Percentiles rank a stretch among this genome's conserved stretches.
These are phyloP conservation scores for Montipora capricornis DNA, from an alignment of 64 coral and sea anemone species.

Conservation along the genomic window DNA sequence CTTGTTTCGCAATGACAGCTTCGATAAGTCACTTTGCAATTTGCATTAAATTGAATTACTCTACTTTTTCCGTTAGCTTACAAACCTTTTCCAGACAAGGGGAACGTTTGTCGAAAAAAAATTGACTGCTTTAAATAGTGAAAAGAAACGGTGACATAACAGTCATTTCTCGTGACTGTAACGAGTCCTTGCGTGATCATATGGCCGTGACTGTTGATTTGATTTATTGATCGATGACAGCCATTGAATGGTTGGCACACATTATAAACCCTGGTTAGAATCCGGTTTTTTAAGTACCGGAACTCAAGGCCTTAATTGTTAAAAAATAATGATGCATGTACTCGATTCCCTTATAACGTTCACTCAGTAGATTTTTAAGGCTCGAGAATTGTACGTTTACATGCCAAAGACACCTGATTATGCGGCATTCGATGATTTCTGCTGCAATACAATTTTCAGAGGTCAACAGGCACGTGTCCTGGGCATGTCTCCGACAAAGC, in stretches of 20 bases:
- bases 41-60: too few species aligned
- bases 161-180: not conserved
- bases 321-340: too few species aligned
- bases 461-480: not conserved
- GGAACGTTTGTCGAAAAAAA: not conserved
- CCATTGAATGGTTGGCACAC: constrained; percentile 2
- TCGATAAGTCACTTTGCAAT: too few species aligned
- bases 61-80: too few species aligned
- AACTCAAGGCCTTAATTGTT: not conserved
- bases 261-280: not conserved
- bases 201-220: not conserved
- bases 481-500: not conserved
- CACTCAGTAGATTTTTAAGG: not conserved
- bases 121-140: too few species aligned
- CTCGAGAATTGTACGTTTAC: not conserved
- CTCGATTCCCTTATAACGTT: not conserved
- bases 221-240: constrained; percentile 1
- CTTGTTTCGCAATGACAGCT: too few species aligned
- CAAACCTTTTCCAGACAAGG: not conserved
- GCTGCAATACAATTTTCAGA: not conserved
- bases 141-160: not conserved
- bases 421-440: too few species aligned
- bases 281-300: too few species aligned
- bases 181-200: not conserved
- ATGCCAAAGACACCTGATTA: not conserved